Evolutionary conservation across 1,140 invertebrate genomes (phyloP).

Genomic region (Chymomyza costata): DNA sequence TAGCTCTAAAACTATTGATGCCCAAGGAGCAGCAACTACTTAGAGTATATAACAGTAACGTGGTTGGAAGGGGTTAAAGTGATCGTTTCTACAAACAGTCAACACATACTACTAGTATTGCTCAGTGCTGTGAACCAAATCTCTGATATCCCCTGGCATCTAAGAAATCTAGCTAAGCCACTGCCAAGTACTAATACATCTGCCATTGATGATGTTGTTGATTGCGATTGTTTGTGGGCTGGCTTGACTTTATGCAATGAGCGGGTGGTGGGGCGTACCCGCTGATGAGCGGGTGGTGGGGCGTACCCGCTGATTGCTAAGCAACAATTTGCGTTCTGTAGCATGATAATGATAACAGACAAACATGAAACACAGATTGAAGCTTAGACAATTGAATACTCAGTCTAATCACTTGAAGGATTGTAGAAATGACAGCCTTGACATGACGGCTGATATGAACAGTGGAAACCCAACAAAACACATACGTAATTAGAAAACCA

Average conservation of each 20-base stretch:
- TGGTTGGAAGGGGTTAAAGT: too few species aligned
- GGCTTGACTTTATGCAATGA: slow-evolving; percentile 5
- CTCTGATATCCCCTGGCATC: too few species aligned
- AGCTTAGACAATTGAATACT: slow-evolving; percentile 39
- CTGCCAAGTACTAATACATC: neutral
- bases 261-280: slow-evolving; percentile 5
- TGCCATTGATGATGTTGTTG: slow-evolving; percentile 48
- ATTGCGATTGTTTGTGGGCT: slow-evolving; percentile 37
- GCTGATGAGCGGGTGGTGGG: slow-evolving; percentile 13
- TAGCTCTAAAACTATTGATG: slow-evolving; percentile 33
- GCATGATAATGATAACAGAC: slow-evolving; percentile 48
- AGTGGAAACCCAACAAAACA: neutral
- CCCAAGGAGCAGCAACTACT: too few species aligned
- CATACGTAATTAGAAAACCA: slow-evolving; percentile 48
- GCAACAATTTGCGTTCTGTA: slow-evolving; percentile 39
- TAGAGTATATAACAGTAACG: too few species aligned
- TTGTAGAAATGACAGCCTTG: slow-evolving; percentile 16
- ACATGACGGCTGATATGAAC: neutral
- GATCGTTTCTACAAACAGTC: too few species aligned
- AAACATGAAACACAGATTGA: slow-evolving; percentile 47
- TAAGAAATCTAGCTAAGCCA: too few species aligned
- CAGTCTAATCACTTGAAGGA: slow-evolving; percentile 32
- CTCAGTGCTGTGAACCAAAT: too few species aligned
- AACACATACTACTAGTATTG: too few species aligned
- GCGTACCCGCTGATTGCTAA: slow-evolving; percentile 25